Conservation (phyloP, 2,888 invertebrate genomes). For the Drosophila atroscutellata region DNA sequence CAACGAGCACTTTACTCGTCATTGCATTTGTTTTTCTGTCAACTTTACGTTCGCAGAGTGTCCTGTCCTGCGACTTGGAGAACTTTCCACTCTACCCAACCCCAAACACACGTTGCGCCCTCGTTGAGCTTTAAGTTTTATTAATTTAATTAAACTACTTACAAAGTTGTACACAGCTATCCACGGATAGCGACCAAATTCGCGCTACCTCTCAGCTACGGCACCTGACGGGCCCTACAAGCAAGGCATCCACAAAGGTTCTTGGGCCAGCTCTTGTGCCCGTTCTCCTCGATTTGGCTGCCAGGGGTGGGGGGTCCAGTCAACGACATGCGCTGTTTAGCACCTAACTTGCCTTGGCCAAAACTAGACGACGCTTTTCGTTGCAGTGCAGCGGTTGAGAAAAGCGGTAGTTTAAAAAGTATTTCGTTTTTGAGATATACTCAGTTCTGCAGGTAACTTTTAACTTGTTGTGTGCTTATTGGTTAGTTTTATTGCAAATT, state of each 20-base stretch:
- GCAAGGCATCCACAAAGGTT: slow-evolving; percentile 25
- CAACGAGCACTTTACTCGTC: slow-evolving; percentile 80
- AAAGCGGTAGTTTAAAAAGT: slow-evolving; percentile 40
- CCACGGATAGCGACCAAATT: slow-evolving; percentile 64
- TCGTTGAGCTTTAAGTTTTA: slow-evolving; percentile 76
- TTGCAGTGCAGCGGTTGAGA: neutral
- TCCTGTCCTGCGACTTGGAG: slow-evolving; percentile 60
- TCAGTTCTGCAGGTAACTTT: neutral
- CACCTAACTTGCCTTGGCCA: slow-evolving; percentile 71
- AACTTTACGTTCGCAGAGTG: slow-evolving; percentile 73
- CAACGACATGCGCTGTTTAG: slow-evolving; percentile 75
- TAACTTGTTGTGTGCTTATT: neutral
- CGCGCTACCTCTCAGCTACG: slow-evolving; percentile 45
- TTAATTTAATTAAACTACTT: slow-evolving; percentile 81
- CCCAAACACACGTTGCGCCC: slow-evolving; percentile 21
- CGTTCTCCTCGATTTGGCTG: neutral
- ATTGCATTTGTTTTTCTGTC: slow-evolving; percentile 74
- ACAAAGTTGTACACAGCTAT: slow-evolving; percentile 70
- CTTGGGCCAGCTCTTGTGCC: neutral
- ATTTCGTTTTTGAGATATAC: slow-evolving; percentile 12
- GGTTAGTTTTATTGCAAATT: too few species aligned
- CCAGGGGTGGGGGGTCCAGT: slow-evolving; percentile 42
- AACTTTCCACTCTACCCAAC: slow-evolving; percentile 38
- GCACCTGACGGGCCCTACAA: slow-evolving; percentile 26
- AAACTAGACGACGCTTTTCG: slow-evolving; percentile 40